Conservation (phyloP, 1,140 invertebrate genomes). For the Ooceraea biroi region DNA sequence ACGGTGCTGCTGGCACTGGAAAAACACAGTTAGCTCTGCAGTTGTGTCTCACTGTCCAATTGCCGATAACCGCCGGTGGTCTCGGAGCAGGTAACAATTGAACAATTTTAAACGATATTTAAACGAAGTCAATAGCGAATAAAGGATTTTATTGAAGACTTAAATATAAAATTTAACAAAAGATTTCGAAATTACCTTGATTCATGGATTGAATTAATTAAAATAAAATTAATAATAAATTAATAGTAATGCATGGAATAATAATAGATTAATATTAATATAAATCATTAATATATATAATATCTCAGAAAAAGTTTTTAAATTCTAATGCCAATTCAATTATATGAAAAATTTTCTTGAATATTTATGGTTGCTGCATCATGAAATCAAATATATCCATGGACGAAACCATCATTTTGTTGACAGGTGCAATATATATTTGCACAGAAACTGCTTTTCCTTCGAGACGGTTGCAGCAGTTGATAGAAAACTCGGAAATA, state of each 20-base stretch:
- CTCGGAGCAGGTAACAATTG: conserved; percentile 84
- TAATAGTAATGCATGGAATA: too few relatives aligned
- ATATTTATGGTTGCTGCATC: conserved; percentile 23
- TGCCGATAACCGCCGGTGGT: conserved; percentile 84
- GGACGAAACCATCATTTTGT: neutral
- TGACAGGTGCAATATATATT: conserved; percentile 90
- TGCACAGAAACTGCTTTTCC: conserved; percentile 93
- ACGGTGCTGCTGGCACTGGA: conserved; percentile 92
- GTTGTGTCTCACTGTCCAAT: conserved; percentile 88
- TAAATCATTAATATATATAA: too few relatives aligned
- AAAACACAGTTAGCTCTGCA: conserved; percentile 95
- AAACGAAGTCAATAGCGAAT: neutral
- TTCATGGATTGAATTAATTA: too few relatives aligned
- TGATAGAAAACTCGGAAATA: conserved; percentile 81
- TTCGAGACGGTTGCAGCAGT: conserved; percentile 88
- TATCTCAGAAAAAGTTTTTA: too few relatives aligned
- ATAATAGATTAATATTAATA: too few relatives aligned
- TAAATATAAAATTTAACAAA: too few relatives aligned
- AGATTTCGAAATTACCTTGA: too few relatives aligned
- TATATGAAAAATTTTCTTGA: neutral
- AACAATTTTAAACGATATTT: conserved; percentile 15
- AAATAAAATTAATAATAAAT: too few relatives aligned
- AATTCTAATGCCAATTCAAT: neutral
- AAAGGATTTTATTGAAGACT: neutral
- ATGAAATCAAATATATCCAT: neutral